Evolutionary conservation across 2,888 invertebrate genomes (phyloP).

Genomic region (Phyllotreta striolata): DNA sequence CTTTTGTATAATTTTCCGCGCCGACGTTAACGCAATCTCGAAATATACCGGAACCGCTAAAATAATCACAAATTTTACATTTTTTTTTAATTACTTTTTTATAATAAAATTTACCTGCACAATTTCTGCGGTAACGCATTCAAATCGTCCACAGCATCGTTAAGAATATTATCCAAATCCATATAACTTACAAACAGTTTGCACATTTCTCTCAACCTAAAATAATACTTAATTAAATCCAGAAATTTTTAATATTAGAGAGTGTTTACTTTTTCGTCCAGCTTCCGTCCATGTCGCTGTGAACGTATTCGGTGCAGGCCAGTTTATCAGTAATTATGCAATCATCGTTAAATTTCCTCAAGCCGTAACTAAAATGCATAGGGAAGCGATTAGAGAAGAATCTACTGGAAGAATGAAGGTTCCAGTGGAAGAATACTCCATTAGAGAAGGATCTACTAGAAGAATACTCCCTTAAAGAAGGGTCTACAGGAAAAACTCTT

Average conservation of each 20-base stretch:
- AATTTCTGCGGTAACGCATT: conserved; percentile 44
- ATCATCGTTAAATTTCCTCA: conserved; percentile 44
- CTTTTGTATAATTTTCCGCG: conserved; percentile 9
- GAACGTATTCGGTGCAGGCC: conserved; percentile 46
- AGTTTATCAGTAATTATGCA: conserved; percentile 46
- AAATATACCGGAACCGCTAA: conserved; percentile 49
- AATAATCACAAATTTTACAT: too few species aligned
- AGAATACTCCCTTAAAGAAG: too few species aligned
- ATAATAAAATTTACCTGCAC: conserved; percentile 45
- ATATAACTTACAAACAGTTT: conserved; percentile 44
- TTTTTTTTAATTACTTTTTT: too few species aligned
- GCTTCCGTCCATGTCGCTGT: conserved; percentile 46
- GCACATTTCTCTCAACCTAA: conserved; percentile 49
- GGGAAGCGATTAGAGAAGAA: not conserved
- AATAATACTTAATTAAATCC: conserved; percentile 37
- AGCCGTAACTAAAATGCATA: conserved; percentile 45
- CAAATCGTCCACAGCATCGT: conserved; percentile 41
- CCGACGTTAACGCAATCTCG: conserved; percentile 47
- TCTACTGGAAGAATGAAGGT: not conserved
- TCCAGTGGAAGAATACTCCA: too few species aligned
- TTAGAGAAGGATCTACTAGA: too few species aligned
- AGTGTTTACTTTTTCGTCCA: conserved; percentile 50
- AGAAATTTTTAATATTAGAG: not conserved
- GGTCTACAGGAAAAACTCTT: too few species aligned
- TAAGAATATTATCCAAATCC: conserved; percentile 43